Evolutionary conservation across 2,113 vertebrate species (phyloP), one percentile per base, ranked within the genome.

Genomic region (Triplophysa siluroides): DNA sequence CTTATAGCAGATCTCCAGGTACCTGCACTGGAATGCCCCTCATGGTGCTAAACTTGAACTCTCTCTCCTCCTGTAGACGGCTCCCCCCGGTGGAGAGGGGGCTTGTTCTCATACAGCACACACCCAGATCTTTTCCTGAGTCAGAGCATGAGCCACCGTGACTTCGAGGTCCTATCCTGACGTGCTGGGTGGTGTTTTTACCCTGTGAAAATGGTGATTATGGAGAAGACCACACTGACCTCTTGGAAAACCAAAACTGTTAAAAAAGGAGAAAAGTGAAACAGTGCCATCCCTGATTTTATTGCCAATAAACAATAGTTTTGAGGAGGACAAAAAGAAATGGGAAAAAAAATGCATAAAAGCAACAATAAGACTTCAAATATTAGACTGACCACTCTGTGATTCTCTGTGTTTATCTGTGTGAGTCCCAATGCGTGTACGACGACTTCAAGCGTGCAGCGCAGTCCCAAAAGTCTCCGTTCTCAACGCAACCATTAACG

Each of bases 21-120:
- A 62, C 77, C 61, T 77, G 63, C 60, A 75, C 47, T 62, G 77
- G 45, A 78, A 16, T 78, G 26, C 79, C 86, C 91, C 91, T 91
- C 88, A 93, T 95, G 96, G 97, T 99, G 97, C 97, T 98, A 97
- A 91, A 92, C 89, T 84, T 81, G 87, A 63, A 82, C 83, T 85
- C 86, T 84, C 85, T 70, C 76, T 80, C 72, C 52, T 70, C 43
- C 11, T 45, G 43, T 73, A 79, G 74, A 83, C 73, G 89, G 89
- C 91, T 89, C 81, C 87, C 81, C 81, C 81, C 78, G 75, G 74
- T 77, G 75, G 90, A 87, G 91, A 81, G 87, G 74, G 61, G 43
- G 87, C 88, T 88, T 50, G 47, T 79, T 73, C 70, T 66, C 45
- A 45, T 89, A 84, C 90, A 88, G 85, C 86, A 86, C 74, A 61